Conservation (phyloP, 2,797 vertebrate species). For the Pagetopsis macropterus region DNA sequence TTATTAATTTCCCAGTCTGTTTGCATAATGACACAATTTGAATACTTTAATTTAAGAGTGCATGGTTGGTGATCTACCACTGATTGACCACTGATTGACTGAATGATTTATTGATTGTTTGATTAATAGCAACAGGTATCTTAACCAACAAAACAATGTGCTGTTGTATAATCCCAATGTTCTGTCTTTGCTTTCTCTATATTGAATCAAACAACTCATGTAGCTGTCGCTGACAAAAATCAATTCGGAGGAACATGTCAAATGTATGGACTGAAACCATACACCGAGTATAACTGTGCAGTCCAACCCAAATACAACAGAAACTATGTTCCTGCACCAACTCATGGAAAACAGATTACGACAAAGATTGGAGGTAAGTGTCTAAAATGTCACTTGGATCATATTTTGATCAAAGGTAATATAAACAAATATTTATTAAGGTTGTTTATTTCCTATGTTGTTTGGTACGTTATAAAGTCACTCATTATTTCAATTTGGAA, state of each 20-base stretch:
- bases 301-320: neutral
- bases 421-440: neutral
- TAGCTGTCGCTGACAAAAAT: accelerated
- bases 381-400: neutral
- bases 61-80: too few species aligned
- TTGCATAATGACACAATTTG: too few species aligned
- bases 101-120: too few species aligned
- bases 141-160: neutral
- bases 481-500: neutral
- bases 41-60: too few species aligned
- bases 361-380: conserved; percentile 28
- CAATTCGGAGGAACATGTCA: accelerated
- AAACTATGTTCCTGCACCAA: accelerated
- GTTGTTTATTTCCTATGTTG: neutral
- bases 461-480: neutral
- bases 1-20: too few species aligned
- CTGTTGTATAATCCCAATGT: neutral
- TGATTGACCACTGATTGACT: too few species aligned
- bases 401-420: neutral
- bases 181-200: neutral
- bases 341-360: accelerated
- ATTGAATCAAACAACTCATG: neutral
- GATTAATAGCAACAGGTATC: too few species aligned
- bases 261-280: neutral
- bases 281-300: accelerated